These are phyloP conservation scores for Thaleichthys pacificus DNA, from an alignment of 2,797 vertebrate species.

Conservation along the genomic window DNA sequence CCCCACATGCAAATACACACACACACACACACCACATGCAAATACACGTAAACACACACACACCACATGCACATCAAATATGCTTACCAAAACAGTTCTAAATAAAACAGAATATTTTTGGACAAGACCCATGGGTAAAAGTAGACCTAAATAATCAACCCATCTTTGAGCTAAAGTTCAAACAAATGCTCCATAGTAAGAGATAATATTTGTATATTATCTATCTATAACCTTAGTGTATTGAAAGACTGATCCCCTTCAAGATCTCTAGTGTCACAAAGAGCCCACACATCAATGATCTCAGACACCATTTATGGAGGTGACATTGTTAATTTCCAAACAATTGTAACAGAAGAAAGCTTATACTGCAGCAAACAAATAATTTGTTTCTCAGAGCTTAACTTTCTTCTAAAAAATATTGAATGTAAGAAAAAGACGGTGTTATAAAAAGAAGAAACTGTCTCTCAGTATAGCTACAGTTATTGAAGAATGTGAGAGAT, in stretches of 20 bases:
- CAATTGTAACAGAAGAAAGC: conserved; percentile 13
- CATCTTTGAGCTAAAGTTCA: conserved; percentile 14
- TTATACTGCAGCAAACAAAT: too few species aligned
- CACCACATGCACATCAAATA: conserved; percentile 53
- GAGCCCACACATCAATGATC: too few species aligned
- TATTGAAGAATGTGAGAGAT: conserved; percentile 45
- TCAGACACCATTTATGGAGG: conserved; percentile 40
- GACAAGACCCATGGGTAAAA: conserved; percentile 38
- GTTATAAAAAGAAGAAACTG: background rate
- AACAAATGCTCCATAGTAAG: conserved; percentile 4
- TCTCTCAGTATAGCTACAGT: background rate
- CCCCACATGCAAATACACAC: conserved; percentile 1
- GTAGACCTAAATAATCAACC: conserved; percentile 29
- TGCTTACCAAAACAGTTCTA: conserved; percentile 32
- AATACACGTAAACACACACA: background rate
- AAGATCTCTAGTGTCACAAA: too few species aligned
- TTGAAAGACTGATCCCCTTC: too few species aligned
- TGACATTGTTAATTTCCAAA: conserved; percentile 11
- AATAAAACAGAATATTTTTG: conserved; percentile 42
- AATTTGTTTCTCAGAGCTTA: too few species aligned
- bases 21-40: background rate
- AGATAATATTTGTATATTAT: too few species aligned
- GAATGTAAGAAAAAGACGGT: background rate
- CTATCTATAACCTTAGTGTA: too few species aligned
- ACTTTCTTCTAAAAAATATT: background rate